Evolutionary conservation across 2,797 vertebrate species (phyloP).

Genomic region (Naso thynnoides): DNA sequence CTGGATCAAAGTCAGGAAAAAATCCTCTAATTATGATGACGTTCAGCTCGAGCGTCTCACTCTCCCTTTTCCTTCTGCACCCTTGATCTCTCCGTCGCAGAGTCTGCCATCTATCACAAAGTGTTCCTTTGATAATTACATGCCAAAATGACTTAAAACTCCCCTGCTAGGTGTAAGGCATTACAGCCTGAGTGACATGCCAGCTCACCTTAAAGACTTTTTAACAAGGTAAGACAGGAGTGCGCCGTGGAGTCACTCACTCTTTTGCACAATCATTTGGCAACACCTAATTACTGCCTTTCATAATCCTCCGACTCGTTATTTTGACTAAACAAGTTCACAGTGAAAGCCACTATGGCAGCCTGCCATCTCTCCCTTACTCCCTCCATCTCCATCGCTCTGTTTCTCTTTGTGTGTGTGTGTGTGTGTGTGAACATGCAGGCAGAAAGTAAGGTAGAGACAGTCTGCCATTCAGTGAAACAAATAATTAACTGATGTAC

Average conservation of each 20-base stretch:
- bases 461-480: constrained; percentile 78
- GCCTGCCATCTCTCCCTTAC: constrained; percentile 61
- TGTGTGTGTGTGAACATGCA: constrained; percentile 37
- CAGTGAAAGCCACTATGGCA: constrained; percentile 68
- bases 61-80: constrained; percentile 62
- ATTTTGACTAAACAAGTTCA: constrained; percentile 84
- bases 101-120: constrained; percentile 82
- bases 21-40: constrained; percentile 78
- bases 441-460: constrained; percentile 64
- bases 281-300: constrained; percentile 83
- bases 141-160: constrained; percentile 87
- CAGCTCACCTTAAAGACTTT: constrained; percentile 82
- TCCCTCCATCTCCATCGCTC: constrained; percentile 22
- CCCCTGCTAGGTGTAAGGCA: constrained; percentile 69
- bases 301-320: constrained; percentile 79
- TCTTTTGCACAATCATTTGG: constrained; percentile 60
- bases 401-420: constrained; percentile 6
- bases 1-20: constrained; percentile 75
- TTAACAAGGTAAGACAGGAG: constrained; percentile 77
- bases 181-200: constrained; percentile 79
- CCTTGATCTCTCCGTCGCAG: constrained; percentile 66
- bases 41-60: constrained; percentile 61
- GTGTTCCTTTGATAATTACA: constrained; percentile 87
- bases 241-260: constrained; percentile 61
- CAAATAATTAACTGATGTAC: constrained; percentile 81